Percentiles rank a stretch among this genome's conserved stretches.
Conservation (phyloP, 2,888 invertebrate species). For the Parnassius smintheus region DNA sequence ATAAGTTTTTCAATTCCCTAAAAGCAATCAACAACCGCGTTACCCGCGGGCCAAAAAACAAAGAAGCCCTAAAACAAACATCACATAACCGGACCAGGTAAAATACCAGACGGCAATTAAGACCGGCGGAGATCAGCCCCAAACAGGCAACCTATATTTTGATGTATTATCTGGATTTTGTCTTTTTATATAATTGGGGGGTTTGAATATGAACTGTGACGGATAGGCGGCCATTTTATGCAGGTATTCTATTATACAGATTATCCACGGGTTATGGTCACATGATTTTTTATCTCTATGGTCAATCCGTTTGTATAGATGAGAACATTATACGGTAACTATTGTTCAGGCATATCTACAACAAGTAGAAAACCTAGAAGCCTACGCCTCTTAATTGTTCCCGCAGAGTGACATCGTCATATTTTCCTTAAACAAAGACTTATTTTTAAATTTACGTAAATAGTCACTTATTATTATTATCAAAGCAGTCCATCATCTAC, state of each 20-base stretch:
- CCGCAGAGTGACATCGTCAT: no score
- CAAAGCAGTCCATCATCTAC: no score
- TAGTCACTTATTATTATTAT: no score
- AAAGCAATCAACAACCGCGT: conserved; percentile 41
- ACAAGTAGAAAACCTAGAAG: no score
- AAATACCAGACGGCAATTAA: conserved; percentile 58
- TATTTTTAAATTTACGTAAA: no score
- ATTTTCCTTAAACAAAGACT: no score
- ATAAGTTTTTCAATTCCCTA: conserved; percentile 36
- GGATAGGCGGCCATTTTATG: conserved; percentile 6
- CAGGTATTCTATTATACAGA: not conserved
- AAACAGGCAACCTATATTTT: conserved; percentile 66
- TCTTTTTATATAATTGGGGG: conserved; percentile 38
- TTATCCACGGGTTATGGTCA: no score
- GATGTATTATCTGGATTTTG: conserved; percentile 42
- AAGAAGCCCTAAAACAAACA: conserved; percentile 60
- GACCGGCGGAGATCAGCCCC: conserved; percentile 44
- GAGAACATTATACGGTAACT: no score
- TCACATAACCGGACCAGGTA: conserved; percentile 56
- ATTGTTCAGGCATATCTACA: no score
- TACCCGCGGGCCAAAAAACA: conserved; percentile 42
- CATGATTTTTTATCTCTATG: no score
- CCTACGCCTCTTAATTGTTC: no score
- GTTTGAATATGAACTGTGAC: conserved; percentile 8
- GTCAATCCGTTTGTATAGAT: no score